Base-by-base conservation (phyloP, 2,797 vertebrate species). In the Arctocebus calabarensis region DNA sequence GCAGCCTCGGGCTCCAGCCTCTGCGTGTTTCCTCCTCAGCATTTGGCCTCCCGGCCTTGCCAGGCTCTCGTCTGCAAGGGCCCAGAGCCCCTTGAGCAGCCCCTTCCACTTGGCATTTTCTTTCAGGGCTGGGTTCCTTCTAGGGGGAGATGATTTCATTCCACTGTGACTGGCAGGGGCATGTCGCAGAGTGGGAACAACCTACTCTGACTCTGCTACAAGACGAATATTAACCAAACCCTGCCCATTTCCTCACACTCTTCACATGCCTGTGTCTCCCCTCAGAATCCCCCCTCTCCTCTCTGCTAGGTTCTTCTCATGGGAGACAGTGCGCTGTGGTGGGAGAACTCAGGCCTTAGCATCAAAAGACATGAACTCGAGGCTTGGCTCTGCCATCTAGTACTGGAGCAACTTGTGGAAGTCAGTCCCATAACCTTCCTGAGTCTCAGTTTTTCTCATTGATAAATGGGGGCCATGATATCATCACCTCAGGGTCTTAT, bases 311-410 rank as follows among this genome's bases (percentile, higher is more conserved):
- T 7, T 9, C 48, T n/a, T 48, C 0, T 17, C 32, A 0, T 8
- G 17, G 32, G 73, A 55, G 52, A 27, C 14, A 37, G 43, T 14
- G 20, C n/a, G 29, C 13, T 7, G 2, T 25, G 7, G 27, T 3
- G 8, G 70, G 22, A 74, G 59, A 61, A 62, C 48, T 48, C 34
- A 77, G n/a, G 7, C 34, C 40, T 59, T 32, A 34, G 25, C 32
- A 40, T 70, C 71, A 29, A 32, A 79, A 20, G 59, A 4, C 1
- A 0, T 27, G 29, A 64, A 43, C n/a, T 19, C 1, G 0, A 62
- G 25, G 40, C 12, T 17, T 0, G 2, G 32, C 29, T 73, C 66
- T 2, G 3, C 29, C 43, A 40, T 5, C 3, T 0, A 0, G 25
- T n/a, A 8, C 13, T 29, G 12, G 61, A 14, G 4, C 2, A 14